Base-by-base conservation (phyloP, 2,797 vertebrate species). In the Cossypha dichroa region DNA sequence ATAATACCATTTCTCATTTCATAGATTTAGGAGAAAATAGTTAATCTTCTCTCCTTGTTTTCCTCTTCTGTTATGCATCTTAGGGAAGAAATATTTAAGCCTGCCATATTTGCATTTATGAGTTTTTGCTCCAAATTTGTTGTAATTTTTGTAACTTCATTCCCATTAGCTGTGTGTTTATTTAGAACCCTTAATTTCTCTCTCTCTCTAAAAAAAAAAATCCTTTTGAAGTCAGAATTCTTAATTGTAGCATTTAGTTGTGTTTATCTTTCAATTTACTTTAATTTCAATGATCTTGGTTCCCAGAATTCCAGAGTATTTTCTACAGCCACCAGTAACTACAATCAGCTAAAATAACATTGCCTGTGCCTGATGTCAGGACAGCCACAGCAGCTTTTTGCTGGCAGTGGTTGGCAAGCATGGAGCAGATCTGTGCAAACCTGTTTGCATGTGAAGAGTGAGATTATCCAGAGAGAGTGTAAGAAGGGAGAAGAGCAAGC, bases 181-280 rank as follows among this genome's bases (percentile, higher is more conserved):
- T 77, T 83, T 68, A 36, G 31, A 68, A 4, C 4, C 13, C 9
- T 63, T 69, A 62, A 63, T 92, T 76, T 75, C 28, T 63, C 0
- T 51, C 43, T n/a, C 18, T 31, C n/a, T 20, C 20, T 16, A n/a
- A 36, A 36, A 22, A 23, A 45, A 8, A 48, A 8, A 72, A 21
- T 10, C 10, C 18, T 56, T 77, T 82, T 29, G 33, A 89, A 85
- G 23, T 59, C 33, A 63, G 40, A 91, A 73, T 85, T 36, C 70
- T 82, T 92, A 92, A 76, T 81, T 81, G 26, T 15, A 64, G 69
- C 31, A 22, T 73, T 95, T 85, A 82, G 12, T 49, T 92, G 31
- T 87, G 29, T 69, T 95, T 94, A 45, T 89, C 41, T 85, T 94
- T 87, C 36, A 45, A 36, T 74, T 92, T 78, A 76, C 55, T 91